Percentiles rank a stretch among this genome's conserved stretches.
These are phyloP conservation scores for Eira barbara DNA, from an alignment of 2,113 vertebrate species.

Conservation along the genomic window DNA sequence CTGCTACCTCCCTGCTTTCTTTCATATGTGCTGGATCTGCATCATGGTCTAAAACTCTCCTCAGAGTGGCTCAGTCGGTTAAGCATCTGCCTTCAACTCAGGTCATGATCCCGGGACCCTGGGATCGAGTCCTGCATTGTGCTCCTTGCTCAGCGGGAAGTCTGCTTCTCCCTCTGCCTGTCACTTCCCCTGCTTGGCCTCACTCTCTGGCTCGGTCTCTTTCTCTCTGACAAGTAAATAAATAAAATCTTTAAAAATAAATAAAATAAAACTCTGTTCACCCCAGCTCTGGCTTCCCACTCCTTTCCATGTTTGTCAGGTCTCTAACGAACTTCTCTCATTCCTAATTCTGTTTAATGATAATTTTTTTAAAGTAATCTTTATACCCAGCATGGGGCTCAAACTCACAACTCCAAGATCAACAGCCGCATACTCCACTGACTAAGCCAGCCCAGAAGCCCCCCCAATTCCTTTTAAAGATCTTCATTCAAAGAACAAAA, in stretches of 20 bases:
- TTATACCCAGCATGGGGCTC: background rate
- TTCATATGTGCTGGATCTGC: background rate
- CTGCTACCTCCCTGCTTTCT: background rate
- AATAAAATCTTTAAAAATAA: too few relatives aligned
- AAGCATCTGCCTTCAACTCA: too few relatives aligned
- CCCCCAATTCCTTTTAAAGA: background rate
- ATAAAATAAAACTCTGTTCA: background rate
- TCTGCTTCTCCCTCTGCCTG: too few relatives aligned
- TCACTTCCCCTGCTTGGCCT: too few relatives aligned
- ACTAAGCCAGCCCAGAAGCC: background rate
- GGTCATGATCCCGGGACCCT: too few relatives aligned
- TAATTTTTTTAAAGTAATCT: background rate
- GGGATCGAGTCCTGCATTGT: too few relatives aligned
- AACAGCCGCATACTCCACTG: background rate
- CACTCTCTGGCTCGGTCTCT: too few relatives aligned
- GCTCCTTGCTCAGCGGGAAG: too few relatives aligned
- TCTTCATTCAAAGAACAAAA: background rate
- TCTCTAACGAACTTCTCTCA: background rate
- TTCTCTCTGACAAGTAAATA: too few relatives aligned
- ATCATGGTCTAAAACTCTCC: background rate
- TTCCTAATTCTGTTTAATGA: background rate
- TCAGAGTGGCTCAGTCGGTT: too few relatives aligned
- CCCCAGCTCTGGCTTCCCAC: background rate
- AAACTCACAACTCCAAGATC: background rate
- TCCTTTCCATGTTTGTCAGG: background rate